These are phyloP conservation scores for Synanthedon vespiformis DNA, from an alignment of 2,888 invertebrate genomes.

Conservation along the genomic window DNA sequence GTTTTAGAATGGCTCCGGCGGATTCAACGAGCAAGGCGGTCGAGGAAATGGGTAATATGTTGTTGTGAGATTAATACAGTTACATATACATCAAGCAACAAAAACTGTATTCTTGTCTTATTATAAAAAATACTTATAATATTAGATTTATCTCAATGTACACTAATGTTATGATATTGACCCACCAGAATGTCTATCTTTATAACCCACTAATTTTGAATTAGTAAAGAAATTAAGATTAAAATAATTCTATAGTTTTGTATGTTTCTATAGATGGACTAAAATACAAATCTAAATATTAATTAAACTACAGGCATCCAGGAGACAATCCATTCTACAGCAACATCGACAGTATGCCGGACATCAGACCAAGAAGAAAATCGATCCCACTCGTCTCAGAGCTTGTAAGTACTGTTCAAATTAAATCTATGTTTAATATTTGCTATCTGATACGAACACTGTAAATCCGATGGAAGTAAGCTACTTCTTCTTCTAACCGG, in stretches of 20 bases:
- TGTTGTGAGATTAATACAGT: background rate
- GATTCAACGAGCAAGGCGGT: conserved; percentile 82
- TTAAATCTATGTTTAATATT: conserved; percentile 12
- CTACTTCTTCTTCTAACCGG: conserved; percentile 41
- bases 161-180: no score
- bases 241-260: no score
- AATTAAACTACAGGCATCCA: conserved; percentile 74
- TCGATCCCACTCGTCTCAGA: conserved; percentile 98
- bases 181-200: no score
- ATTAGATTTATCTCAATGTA: no score
- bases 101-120: no score
- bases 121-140: no score
- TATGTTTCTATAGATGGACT: background rate
- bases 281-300: background rate
- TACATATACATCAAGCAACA: no score
- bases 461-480: conserved; percentile 43
- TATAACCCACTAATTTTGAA: no score
- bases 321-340: conserved; percentile 99
- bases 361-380: conserved; percentile 96
- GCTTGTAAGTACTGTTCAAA: conserved; percentile 82
- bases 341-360: conserved; percentile 99
- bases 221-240: no score
- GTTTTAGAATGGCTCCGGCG: conserved; percentile 88
- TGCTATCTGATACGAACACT: conserved; percentile 15
- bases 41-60: conserved; percentile 88